Evolutionary conservation across 2,113 vertebrate genomes (phyloP).

Genomic region (Plestiodon gilberti): DNA sequence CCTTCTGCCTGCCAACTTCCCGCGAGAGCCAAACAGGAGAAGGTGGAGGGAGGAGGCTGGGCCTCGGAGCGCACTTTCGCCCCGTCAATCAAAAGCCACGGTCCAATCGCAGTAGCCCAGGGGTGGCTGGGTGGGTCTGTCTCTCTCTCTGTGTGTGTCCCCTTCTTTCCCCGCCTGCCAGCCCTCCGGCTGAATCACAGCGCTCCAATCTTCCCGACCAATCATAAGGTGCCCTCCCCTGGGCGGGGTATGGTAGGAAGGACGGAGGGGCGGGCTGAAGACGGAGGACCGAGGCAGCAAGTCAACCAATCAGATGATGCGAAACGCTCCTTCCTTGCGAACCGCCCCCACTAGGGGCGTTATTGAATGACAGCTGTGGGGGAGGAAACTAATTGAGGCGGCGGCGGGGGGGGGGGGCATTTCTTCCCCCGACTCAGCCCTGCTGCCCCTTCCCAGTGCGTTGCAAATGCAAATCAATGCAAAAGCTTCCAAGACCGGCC

Average conservation of each 20-base stretch:
- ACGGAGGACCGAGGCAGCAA: neutral
- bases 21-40: conserved; percentile 58
- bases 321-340: neutral
- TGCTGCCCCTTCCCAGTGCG: neutral
- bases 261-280: neutral
- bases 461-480: neutral
- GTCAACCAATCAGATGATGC: neutral
- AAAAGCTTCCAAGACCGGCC: too few relatives aligned
- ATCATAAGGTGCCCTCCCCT: neutral
- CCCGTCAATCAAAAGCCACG: neutral
- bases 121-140: too few relatives aligned
- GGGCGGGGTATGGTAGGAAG: neutral
- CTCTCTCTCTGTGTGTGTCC: too few relatives aligned
- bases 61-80: neutral
- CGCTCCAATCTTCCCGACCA: neutral
- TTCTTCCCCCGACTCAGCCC: neutral
- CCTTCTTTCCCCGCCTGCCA: too few relatives aligned
- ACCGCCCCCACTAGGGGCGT: neutral
- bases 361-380: too few relatives aligned
- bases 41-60: neutral
- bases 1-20: conserved; percentile 56
- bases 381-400: too few relatives aligned
- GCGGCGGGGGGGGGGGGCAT: neutral
- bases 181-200: neutral
- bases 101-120: neutral